Evolutionary conservation across 2,888 invertebrate species (phyloP).

Genomic region (Lathronympha strigana): DNA sequence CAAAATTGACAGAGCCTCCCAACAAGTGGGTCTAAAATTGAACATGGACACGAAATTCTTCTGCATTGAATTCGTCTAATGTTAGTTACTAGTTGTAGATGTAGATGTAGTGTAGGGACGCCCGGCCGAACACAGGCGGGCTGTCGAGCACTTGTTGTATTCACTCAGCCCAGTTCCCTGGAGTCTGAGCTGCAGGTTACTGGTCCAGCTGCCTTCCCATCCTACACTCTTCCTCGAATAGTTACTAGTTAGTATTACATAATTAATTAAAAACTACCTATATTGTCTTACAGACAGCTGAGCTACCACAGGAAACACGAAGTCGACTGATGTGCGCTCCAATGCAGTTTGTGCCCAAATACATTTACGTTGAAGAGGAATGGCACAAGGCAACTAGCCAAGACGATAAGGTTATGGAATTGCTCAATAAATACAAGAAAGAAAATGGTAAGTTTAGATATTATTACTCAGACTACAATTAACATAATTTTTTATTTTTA

Average conservation of each 20-base stretch:
- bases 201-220: too few relatives aligned
- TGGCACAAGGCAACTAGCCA: slow-evolving; percentile 56
- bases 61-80: too few relatives aligned
- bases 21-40: too few relatives aligned
- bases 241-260: not conserved
- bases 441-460: slow-evolving; percentile 64
- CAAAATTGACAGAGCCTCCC: too few relatives aligned
- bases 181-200: too few relatives aligned
- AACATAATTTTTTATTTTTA: not conserved
- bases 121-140: too few relatives aligned
- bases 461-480: not conserved
- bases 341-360: slow-evolving; percentile 72
- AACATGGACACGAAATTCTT: too few relatives aligned
- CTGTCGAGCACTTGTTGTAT: too few relatives aligned
- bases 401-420: slow-evolving; percentile 69
- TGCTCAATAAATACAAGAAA: slow-evolving; percentile 72
- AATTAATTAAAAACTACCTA: not conserved
- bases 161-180: too few relatives aligned
- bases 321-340: slow-evolving; percentile 64
- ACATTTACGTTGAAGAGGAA: slow-evolving; percentile 78
- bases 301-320: slow-evolving; percentile 70
- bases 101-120: too few relatives aligned
- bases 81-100: too few relatives aligned
- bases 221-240: too few relatives aligned
- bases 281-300: slow-evolving; percentile 64